A percentile compares a stretch with the other conserved stretches of the same genome.
Conservation (phyloP, 2,888 invertebrate species). For the Napeogenes inachia region DNA sequence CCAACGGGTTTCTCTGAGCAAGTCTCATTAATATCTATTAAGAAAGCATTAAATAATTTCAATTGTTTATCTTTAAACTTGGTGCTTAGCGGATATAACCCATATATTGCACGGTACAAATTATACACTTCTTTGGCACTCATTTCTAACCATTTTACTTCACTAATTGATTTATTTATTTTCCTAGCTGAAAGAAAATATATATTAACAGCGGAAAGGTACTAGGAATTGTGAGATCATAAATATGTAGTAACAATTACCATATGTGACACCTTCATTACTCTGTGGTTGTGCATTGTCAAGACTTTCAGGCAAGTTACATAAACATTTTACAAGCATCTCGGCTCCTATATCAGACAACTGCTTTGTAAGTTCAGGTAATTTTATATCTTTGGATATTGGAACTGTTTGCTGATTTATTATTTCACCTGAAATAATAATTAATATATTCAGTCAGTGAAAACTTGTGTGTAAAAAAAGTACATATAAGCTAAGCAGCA, state of each 20-base stretch:
- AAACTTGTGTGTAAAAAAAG: too few species aligned
- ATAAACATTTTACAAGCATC: constrained; percentile 80
- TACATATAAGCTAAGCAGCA: too few species aligned
- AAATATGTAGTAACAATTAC: constrained; percentile 60
- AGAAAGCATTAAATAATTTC: constrained; percentile 79
- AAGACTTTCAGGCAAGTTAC: constrained; percentile 78
- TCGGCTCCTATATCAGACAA: constrained; percentile 83
- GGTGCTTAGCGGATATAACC: constrained; percentile 79
- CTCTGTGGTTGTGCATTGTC: constrained; percentile 79
- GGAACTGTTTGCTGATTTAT: constrained; percentile 76
- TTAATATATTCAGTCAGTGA: background rate
- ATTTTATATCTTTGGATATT: constrained; percentile 77
- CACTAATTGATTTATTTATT: constrained; percentile 78
- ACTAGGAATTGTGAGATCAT: constrained; percentile 2
- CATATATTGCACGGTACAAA: constrained; percentile 82
- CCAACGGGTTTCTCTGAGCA: constrained; percentile 68
- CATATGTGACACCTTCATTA: constrained; percentile 80
- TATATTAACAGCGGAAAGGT: background rate
- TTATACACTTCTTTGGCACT: constrained; percentile 81
- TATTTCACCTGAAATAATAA: constrained; percentile 72
- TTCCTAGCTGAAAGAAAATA: constrained; percentile 82
- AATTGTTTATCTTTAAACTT: constrained; percentile 78
- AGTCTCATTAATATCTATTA: constrained; percentile 39
- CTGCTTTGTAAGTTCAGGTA: constrained; percentile 80
- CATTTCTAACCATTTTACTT: constrained; percentile 82